Percentiles rank a stretch among this genome's conserved stretches.
These are phyloP conservation scores for Cecidostiba fungosa DNA, from an alignment of 2,888 invertebrate genomes.

Conservation along the genomic window DNA sequence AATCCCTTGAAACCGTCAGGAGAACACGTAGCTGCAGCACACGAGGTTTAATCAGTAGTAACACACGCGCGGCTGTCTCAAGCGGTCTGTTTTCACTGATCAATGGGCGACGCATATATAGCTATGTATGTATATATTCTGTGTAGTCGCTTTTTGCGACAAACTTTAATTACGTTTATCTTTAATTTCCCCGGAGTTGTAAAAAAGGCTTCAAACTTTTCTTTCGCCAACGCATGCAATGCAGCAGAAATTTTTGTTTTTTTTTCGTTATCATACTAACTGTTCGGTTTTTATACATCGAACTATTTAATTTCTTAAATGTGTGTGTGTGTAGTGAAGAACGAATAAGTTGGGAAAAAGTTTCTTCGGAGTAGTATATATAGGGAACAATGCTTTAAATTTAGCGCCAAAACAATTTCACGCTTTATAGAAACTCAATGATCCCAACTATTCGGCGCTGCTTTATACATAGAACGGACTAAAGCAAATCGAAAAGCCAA, in stretches of 20 bases:
- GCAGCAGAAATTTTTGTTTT: not conserved
- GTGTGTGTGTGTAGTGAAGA: not conserved
- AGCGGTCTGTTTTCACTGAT: constrained; percentile 43
- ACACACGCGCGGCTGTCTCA: constrained; percentile 45
- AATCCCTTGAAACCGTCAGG: constrained; percentile 12
- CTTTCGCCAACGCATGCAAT: too few relatives aligned
- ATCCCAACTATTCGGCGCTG: constrained; percentile 22
- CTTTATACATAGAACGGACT: constrained; percentile 12
- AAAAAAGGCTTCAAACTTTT: not conserved
- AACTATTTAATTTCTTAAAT: too few relatives aligned
- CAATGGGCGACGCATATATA: not conserved
- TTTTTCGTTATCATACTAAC: not conserved
- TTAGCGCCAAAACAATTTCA: constrained; percentile 19
- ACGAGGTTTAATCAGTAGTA: constrained; percentile 30
- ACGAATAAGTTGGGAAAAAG: not conserved
- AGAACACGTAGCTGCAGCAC: not conserved
- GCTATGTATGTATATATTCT: too few relatives aligned
- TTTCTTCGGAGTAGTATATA: not conserved
- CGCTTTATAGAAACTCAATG: constrained; percentile 18
- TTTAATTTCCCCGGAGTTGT: constrained; percentile 28
- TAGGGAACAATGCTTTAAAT: not conserved
- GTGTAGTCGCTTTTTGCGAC: too few relatives aligned
- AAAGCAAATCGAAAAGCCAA: constrained; percentile 22
- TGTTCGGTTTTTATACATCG: too few relatives aligned
- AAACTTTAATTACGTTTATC: constrained; percentile 8